Conservation (phyloP, 1,140 invertebrate genomes). For the Anthonomus grandis region DNA sequence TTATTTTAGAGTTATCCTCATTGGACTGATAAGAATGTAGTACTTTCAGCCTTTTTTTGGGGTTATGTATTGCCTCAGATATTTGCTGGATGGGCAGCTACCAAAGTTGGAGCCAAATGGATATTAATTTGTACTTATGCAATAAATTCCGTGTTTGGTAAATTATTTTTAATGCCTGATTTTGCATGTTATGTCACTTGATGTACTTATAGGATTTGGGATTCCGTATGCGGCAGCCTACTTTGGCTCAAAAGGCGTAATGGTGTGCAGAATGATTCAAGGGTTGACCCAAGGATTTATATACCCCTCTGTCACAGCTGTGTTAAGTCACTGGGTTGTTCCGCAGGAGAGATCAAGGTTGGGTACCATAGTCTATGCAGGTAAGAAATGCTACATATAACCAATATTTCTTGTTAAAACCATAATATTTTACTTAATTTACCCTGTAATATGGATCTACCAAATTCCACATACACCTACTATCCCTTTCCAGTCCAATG, state of each 20-base stretch:
- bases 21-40: slow-evolving; percentile 54
- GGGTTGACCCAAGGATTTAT: slow-evolving; percentile 76
- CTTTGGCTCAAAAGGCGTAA: slow-evolving; percentile 59
- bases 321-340: slow-evolving; percentile 76
- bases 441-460: too few relatives aligned
- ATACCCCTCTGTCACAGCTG: slow-evolving; percentile 72
- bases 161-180: slow-evolving; percentile 45
- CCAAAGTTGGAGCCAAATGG: slow-evolving; percentile 58
- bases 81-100: slow-evolving; percentile 64
- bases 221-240: slow-evolving; percentile 48
- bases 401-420: too few relatives aligned
- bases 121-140: slow-evolving; percentile 59
- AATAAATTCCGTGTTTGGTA: slow-evolving; percentile 52
- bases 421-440: too few relatives aligned
- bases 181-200: background rate
- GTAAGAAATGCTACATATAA: slow-evolving; percentile 51
- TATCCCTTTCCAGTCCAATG: too few relatives aligned
- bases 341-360: slow-evolving; percentile 56
- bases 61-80: slow-evolving; percentile 57
- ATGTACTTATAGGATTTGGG: slow-evolving; percentile 65
- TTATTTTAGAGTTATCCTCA: slow-evolving; percentile 34
- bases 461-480: too few relatives aligned
- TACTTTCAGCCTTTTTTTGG: slow-evolving; percentile 67
- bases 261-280: slow-evolving; percentile 63
- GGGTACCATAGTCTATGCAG: slow-evolving; percentile 57